A percentile compares a stretch with the other conserved stretches of the same genome.
Evolutionary conservation across 2,888 invertebrate genomes (phyloP).

Genomic region (Cantharis rustica): DNA sequence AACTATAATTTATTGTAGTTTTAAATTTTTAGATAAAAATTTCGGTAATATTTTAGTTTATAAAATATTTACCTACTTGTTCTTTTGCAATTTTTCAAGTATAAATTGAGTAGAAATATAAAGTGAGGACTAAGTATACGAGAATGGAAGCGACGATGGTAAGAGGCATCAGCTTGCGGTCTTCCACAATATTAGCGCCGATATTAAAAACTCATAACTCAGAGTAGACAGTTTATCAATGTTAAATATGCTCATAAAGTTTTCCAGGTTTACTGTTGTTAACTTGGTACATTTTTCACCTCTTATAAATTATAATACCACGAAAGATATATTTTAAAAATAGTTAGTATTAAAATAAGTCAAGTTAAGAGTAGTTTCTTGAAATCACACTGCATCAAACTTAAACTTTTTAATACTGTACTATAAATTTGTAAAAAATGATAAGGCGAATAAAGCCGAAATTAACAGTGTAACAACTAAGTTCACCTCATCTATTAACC

Average conservation of each 20-base stretch:
- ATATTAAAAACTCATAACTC: constrained; percentile 52
- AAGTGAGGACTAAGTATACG: constrained; percentile 15
- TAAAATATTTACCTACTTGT: neutral
- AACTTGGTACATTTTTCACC: constrained; percentile 28
- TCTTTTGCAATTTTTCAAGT: constrained; percentile 27
- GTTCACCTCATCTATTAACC: constrained; percentile 24
- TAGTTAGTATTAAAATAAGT: neutral
- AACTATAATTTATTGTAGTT: neutral
- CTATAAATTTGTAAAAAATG: neutral
- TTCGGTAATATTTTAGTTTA: constrained; percentile 19
- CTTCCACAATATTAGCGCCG: constrained; percentile 43
- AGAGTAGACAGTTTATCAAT: constrained; percentile 47
- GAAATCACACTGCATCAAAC: neutral
- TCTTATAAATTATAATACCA: constrained; percentile 20
- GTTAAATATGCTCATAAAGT: constrained; percentile 34
- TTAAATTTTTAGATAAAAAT: neutral
- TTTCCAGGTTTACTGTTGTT: constrained; percentile 27
- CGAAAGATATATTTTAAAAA: neutral
- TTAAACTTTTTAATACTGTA: no score
- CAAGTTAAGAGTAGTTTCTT: neutral
- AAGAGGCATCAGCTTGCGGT: constrained; percentile 32
- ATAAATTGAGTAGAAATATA: constrained; percentile 31
- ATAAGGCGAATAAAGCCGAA: neutral
- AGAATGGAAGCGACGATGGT: constrained; percentile 32
- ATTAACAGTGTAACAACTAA: constrained; percentile 5